Evolutionary conservation across 2,888 invertebrate genomes (phyloP).

Genomic region (Dynastes maya): DNA sequence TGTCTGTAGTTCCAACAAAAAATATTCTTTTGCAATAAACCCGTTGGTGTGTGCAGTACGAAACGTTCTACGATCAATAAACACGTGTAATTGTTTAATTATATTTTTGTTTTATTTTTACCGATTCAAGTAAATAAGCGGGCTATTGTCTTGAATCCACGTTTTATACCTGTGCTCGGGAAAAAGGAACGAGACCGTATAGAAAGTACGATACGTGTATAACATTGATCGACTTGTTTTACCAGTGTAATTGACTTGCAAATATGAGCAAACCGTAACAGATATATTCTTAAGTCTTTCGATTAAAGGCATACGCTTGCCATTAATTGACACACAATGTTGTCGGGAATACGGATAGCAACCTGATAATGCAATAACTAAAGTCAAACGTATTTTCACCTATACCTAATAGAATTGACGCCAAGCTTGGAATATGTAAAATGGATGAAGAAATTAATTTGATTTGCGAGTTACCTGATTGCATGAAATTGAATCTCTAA

Average conservation of each 20-base stretch:
- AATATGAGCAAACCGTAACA: conserved; percentile 5
- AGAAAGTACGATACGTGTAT: conserved; percentile 15
- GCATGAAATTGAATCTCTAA: no score
- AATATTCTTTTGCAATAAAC: conserved; percentile 1
- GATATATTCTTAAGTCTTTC: neutral
- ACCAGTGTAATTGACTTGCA: conserved; percentile 27
- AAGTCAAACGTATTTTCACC: no score
- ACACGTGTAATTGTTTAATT: conserved; percentile 33
- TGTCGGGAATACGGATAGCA: no score
- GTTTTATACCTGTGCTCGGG: neutral
- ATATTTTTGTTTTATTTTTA: conserved; percentile 16
- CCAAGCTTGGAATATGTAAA: no score
- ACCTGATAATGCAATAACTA: no score
- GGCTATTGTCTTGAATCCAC: neutral
- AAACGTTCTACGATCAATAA: conserved; percentile 4
- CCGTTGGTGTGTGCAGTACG: neutral
- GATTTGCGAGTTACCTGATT: no score
- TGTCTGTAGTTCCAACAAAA: neutral
- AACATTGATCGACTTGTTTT: conserved; percentile 14
- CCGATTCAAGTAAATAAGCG: neutral
- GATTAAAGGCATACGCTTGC: neutral
- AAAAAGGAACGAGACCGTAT: neutral
- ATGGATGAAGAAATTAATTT: no score
- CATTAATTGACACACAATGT: neutral
- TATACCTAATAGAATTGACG: no score